Evolutionary conservation across 1,140 invertebrate species (phyloP).

Genomic region (Drosophila albomicans): DNA sequence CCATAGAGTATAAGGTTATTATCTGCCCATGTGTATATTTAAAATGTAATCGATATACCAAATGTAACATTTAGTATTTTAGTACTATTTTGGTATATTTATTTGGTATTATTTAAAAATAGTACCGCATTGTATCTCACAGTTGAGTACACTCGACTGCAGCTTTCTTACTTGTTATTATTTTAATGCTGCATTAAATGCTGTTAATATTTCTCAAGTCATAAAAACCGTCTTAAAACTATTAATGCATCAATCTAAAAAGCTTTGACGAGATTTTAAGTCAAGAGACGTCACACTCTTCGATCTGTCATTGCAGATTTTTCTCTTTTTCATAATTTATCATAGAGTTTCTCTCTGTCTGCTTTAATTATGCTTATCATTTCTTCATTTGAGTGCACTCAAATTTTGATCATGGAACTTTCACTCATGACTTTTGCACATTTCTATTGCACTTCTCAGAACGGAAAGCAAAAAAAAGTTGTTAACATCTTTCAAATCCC

Average conservation of each 20-base stretch:
- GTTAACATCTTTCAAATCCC: not conserved
- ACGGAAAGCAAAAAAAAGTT: not conserved
- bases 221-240: not conserved
- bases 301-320: conserved; percentile 15
- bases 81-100: too few relatives aligned
- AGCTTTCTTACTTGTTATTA: too few relatives aligned
- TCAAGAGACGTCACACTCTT: not conserved
- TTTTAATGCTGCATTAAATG: too few relatives aligned
- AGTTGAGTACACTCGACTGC: too few relatives aligned
- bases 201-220: too few relatives aligned
- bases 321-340: conserved; percentile 10
- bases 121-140: too few relatives aligned
- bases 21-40: too few relatives aligned
- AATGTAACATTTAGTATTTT: too few relatives aligned
- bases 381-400: conserved; percentile 20
- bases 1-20: too few relatives aligned
- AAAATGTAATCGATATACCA: too few relatives aligned
- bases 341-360: conserved; percentile 17
- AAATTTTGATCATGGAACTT: conserved; percentile 25
- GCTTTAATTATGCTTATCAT: conserved; percentile 36
- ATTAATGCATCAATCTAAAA: not conserved
- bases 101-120: too few relatives aligned
- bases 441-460: conserved; percentile 20
- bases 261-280: not conserved
- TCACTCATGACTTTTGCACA: conserved; percentile 21